Base-by-base conservation (phyloP, 2,113 vertebrate species). In the Cacatua alba region DNA sequence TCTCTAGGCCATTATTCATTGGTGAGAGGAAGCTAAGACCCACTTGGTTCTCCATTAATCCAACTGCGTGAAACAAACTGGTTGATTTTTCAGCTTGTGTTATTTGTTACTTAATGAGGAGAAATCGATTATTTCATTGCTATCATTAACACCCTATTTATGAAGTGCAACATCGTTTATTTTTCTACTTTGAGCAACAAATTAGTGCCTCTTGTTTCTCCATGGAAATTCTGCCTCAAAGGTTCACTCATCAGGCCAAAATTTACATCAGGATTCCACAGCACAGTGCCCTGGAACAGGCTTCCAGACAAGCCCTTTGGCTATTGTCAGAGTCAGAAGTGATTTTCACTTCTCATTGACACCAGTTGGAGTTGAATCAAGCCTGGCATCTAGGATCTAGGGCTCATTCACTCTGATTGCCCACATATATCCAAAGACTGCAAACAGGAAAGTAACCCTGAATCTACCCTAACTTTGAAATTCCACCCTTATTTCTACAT, bases 1-100 rank as follows among this genome's bases (percentile, higher is more conserved):
- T 97, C 96, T 94, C 95, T 96, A 95, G 92, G 80, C 91, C 94
- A 65, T 91, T 93, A 92, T 94, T 89, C 90, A 94, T 71, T 78
- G 67, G 76, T 82, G 74, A 96, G 88, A 94, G 69, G 74, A 91
- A 96, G 69, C 51, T 79, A 84, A 95, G 89, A 82, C 29, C 71
- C 35, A 52, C 53, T 95, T 82, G 53, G 86, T 88, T 97, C 86
- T 93, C 88, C 62, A 76, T 94, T 94, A 95, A 81, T 94, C 79
- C 90, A 95, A 84, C 65, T 88, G 94, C 81, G 90, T 90, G 86
- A 97, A 97, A 82, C 33, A 88, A 94, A 93, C 39, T 88, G 77
- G 75, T 79, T 96, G 70, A 90, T 92, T 92, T 96, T 90, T 90
- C 94, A 88, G 76, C 65, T 95, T 64, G 44, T 71, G 82, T 83